Conservation (phyloP, 1,140 invertebrate species). For the Lasioglossum baleicum region DNA sequence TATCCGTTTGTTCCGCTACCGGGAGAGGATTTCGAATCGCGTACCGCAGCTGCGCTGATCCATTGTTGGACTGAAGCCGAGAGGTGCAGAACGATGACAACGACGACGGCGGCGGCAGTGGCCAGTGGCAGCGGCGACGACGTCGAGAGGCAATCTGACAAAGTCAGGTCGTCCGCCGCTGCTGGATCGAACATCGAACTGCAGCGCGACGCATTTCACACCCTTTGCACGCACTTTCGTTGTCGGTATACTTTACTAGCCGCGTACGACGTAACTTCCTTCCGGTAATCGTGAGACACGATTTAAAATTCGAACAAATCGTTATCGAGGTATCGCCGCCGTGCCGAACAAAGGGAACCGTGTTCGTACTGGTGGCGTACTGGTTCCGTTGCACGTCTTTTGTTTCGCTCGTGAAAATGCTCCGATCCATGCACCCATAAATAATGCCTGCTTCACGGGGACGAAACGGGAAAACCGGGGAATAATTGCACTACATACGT, state of each 20-base stretch:
- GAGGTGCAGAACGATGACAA: conserved; percentile 17
- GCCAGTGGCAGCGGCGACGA: not conserved
- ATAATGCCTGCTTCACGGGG: conserved; percentile 18
- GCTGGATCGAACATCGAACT: conserved; percentile 62
- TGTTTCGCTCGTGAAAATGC: conserved; percentile 29
- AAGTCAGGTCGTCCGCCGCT: conserved; percentile 50
- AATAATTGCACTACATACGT: conserved; percentile 32
- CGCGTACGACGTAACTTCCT: conserved; percentile 37
- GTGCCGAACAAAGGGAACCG: conserved; percentile 25
- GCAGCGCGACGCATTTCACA: conserved; percentile 59
- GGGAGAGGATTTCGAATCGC: conserved; percentile 40
- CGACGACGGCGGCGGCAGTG: not conserved
- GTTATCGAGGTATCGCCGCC: conserved; percentile 24
- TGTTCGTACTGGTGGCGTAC: conserved; percentile 2
- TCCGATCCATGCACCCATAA: conserved; percentile 16
- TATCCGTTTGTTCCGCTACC: conserved; percentile 28
- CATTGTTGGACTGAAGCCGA: conserved; percentile 42
- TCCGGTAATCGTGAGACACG: conserved; percentile 18
- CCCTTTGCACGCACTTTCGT: conserved; percentile 44
- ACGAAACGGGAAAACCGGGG: conserved; percentile 20
- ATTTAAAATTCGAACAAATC: conserved; percentile 44
- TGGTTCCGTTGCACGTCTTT: conserved; percentile 10
- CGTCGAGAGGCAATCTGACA: conserved; percentile 49
- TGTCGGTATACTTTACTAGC: not conserved
- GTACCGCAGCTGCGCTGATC: conserved; percentile 30